Evolutionary conservation across 2,888 invertebrate genomes (phyloP), one percentile per base, ranked within the genome.

Genomic region (Prosopocoilus inquinatus): DNA sequence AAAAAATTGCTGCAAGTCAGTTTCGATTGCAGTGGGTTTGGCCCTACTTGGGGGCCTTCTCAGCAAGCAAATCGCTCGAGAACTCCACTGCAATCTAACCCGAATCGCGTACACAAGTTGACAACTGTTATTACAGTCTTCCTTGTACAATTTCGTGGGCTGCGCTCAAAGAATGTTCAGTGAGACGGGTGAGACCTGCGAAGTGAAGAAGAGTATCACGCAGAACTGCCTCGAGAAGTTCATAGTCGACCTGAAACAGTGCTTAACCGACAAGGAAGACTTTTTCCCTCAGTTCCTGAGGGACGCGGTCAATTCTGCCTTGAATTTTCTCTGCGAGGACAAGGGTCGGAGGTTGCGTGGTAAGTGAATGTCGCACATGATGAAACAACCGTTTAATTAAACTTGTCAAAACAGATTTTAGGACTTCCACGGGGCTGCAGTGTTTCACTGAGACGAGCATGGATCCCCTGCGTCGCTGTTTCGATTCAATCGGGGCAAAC

Each of bases 301-400:
- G n/a, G 50, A 53, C 11, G 50, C 61, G 28, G 47, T 64, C 12
- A 57, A 62, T 32, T 53, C 57, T 8, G 50, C 57, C 5, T 48
- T 65, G 13, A 44, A 60, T 13, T 64, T 57, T 20, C 33, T 60
- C n/a, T 65, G 65, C 36, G 60, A 62, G 12, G 34, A 58, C 46
- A 49, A 64, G 15, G 60, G 55, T 7, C 34, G 45, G 16, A 60
- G 60, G 49, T 55, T 55, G 12, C 56, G 49, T 12, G 50, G 64
- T 64, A 49, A 53, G 51, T n/a, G 1, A 3, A 43, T 3, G 2
- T 13, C 9, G 7, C 2, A 15, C n/a, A 41, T 8, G 8, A n/a
- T 41, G 9, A 41, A 41, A 41, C 38, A 12, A 5, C 13, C 13
- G 9, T 13, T 38, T 38, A 38, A 38, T 3, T 9, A 3, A 36